Percentiles rank a stretch among this genome's conserved stretches.
These are phyloP conservation scores for Helicolenus hilgendorfi DNA, from an alignment of 2,797 vertebrate species.

Conservation along the genomic window DNA sequence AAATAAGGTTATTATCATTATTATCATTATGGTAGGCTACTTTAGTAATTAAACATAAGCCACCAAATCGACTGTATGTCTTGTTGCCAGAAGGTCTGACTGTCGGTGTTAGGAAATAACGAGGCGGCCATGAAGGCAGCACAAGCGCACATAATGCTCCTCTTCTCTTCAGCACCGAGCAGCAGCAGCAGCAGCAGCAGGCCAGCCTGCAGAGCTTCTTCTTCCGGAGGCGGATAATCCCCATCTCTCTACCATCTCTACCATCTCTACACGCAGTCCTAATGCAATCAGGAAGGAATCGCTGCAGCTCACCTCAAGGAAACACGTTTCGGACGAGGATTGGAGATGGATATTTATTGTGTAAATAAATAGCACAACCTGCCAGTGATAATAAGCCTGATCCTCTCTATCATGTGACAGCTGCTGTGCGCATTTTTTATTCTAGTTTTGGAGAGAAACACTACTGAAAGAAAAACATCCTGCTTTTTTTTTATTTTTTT, in stretches of 20 bases:
- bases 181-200: slow-evolving; percentile 4
- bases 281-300: slow-evolving; percentile 65
- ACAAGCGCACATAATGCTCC: slow-evolving; percentile 41
- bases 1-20: too few relatives aligned
- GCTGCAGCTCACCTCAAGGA: slow-evolving; percentile 26
- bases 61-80: background rate
- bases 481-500: background rate
- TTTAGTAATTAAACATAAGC: background rate
- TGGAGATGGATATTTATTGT: slow-evolving; percentile 43
- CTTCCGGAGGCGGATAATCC: slow-evolving; percentile 87
- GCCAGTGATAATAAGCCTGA: slow-evolving; percentile 17
- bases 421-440: slow-evolving; percentile 54
- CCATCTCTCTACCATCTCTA: background rate
- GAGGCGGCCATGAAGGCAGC: slow-evolving; percentile 63
- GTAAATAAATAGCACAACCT: slow-evolving; percentile 31
- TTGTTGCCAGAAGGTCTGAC: background rate
- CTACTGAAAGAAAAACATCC: background rate
- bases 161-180: slow-evolving; percentile 34
- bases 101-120: background rate
- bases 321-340: slow-evolving; percentile 19
- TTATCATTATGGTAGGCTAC: background rate
- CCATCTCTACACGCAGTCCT: slow-evolving; percentile 40
- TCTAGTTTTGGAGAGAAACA: background rate
- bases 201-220: slow-evolving; percentile 72
- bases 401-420: slow-evolving; percentile 68